Evolutionary conservation across 2,888 invertebrate species (phyloP).

Genomic region (Atethmia centrago): DNA sequence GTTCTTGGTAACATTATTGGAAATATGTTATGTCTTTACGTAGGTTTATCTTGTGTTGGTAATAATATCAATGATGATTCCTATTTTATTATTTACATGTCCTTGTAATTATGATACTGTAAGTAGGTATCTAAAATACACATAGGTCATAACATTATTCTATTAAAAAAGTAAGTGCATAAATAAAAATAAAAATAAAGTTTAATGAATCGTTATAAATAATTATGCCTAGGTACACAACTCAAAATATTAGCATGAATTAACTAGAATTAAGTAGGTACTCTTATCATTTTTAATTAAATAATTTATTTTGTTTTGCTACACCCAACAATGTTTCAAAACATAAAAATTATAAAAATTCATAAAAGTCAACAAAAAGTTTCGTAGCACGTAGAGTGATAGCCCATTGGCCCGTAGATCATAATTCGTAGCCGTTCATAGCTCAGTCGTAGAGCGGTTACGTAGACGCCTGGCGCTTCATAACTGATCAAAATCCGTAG

Average conservation of each 20-base stretch:
- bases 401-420: constrained; percentile 38
- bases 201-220: background rate
- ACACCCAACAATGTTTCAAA: background rate
- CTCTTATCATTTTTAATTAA: background rate
- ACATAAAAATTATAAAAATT: background rate
- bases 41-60: background rate
- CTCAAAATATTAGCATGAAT: background rate
- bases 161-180: background rate
- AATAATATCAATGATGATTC: background rate
- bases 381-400: background rate
- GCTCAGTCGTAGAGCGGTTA: constrained; percentile 36
- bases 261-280: background rate
- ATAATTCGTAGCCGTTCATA: constrained; percentile 44
- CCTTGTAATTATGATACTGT: too few species aligned
- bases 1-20: background rate
- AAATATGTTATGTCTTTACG: too few species aligned
- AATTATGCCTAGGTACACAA: background rate
- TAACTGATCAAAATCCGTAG: constrained; percentile 54
- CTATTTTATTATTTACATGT: too few species aligned
- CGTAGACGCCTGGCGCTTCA: constrained; percentile 46
- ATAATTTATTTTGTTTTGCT: background rate
- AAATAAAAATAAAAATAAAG: background rate
- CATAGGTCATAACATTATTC: background rate
- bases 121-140: too few species aligned
- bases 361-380: background rate